phyloP scores from a whole-genome alignment of 1,140 invertebrate species.

The Penaeus japonicus region DNA sequence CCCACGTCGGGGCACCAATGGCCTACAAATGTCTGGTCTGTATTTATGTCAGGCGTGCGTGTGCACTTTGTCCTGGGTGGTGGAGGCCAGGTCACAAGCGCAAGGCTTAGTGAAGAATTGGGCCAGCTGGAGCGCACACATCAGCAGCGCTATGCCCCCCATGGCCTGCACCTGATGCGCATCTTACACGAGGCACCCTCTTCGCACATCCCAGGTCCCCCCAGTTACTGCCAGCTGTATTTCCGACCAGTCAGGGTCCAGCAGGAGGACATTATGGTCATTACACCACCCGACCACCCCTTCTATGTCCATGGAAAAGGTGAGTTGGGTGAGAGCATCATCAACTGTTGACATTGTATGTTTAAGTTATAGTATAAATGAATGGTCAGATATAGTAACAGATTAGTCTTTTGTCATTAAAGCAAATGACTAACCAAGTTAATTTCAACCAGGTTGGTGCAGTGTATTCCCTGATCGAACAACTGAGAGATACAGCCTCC shows the following conservation, averaged over 20 bases:
- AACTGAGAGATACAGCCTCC: constrained; percentile 64
- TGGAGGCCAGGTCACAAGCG: constrained; percentile 54
- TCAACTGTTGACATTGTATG: not conserved
- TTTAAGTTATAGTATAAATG: not conserved
- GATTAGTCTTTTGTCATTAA: not conserved
- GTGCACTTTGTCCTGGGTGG: constrained; percentile 60
- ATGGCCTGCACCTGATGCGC: constrained; percentile 49
- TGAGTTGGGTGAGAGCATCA: not conserved
- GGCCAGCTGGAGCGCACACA: constrained; percentile 60
- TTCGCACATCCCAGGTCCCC: constrained; percentile 6
- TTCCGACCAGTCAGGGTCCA: constrained; percentile 56
- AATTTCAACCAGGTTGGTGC: constrained; percentile 64
- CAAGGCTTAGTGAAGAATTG: constrained; percentile 52
- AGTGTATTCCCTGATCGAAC: constrained; percentile 64
- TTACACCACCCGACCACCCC: constrained; percentile 56
- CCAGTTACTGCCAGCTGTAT: constrained; percentile 50
- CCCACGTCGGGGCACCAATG: constrained; percentile 51
- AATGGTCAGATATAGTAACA: not conserved
- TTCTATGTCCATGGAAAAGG: constrained; percentile 59
- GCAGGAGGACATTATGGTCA: constrained; percentile 55
- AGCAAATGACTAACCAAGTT: not conserved
- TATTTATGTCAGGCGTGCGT: constrained; percentile 61
- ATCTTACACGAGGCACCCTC: constrained; percentile 41
- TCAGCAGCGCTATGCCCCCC: constrained; percentile 59
- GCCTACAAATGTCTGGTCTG: constrained; percentile 60